phyloP scores from a whole-genome alignment of 2,888 invertebrate species.

The Ypsolopha scabrella region DNA sequence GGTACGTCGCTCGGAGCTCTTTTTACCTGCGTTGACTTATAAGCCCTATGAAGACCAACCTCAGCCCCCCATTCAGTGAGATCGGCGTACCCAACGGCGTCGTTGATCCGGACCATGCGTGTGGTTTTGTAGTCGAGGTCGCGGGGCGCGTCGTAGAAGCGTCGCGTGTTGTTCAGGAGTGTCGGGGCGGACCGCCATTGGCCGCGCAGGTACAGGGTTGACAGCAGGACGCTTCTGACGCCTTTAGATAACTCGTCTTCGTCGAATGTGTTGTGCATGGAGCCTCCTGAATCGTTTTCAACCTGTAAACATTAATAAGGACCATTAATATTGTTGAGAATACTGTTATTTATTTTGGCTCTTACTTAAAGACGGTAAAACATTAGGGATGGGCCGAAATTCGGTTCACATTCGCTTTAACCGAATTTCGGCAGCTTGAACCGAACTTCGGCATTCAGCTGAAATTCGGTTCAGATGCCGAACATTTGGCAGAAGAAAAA shows the following conservation, averaged over 20 bases:
- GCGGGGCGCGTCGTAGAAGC: conserved; percentile 28
- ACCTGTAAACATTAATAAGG: conserved; percentile 26
- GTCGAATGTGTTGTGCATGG: conserved; percentile 52
- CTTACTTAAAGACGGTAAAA: no score
- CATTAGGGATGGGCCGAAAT: no score
- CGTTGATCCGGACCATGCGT: conserved; percentile 55
- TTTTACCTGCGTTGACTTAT: no score
- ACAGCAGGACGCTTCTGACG: conserved; percentile 33
- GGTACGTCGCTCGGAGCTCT: no score
- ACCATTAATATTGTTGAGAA: no score
- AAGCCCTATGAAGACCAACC: conserved; percentile 19
- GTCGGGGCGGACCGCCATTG: conserved; percentile 57
- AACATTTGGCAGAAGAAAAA: no score
- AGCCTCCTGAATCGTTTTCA: conserved; percentile 42
- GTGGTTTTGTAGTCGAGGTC: conserved; percentile 24
- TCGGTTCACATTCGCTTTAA: no score
- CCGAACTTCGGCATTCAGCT: no score
- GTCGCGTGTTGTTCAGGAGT: conserved; percentile 44
- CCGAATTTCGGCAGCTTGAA: no score
- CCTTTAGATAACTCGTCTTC: conserved; percentile 40
- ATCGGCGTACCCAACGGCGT: conserved; percentile 44
- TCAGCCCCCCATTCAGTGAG: conserved; percentile 47
- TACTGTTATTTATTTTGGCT: no score
- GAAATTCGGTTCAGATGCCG: no score
- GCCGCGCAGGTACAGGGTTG: conserved; percentile 44